Evolutionary conservation across 2,113 vertebrate species (phyloP), one percentile per base, ranked within the genome.

Genomic region (Planiliza haematocheilus): DNA sequence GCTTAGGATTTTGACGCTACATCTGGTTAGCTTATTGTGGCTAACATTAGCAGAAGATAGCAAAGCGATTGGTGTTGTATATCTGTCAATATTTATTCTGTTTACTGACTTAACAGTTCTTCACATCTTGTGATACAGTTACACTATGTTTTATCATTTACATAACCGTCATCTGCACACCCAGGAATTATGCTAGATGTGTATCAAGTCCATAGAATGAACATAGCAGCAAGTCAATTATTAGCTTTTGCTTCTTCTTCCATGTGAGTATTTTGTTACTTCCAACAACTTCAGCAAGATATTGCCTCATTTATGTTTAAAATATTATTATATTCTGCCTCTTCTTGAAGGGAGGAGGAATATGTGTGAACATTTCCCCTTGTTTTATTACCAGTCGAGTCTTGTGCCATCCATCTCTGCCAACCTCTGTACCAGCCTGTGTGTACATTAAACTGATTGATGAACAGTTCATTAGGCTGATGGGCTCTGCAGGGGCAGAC

Each of bases 381-480:
- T 75, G 42, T 59, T 82, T 79, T 80, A 83, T 70, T 58, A 65
- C 58, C 64, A 69, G 58, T 11, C 4, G 30, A 76, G 74, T 51
- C 43, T 46, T 46, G 62, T 78, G 75, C 55, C 87, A 82, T 91
- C 70, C 67, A 59, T 89, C 73, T 87, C 69, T 85, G 83, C 81
- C 90, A 77, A 17, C 77, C 63, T 68, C 43, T 53, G 24, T 51
- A 48, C 62, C 73, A 66, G 82, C 70, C 49, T 55, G 43, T 66
- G 64, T 59, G 78, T 58, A 41, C 86, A 64, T 88, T 87, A 88
- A 78, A 64, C 59, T 87, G 82, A 89, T 83, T 88, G 79, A 89
- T 86, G 83, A 87, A 77, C 75, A 73, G 49, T 86, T 90, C 84
- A 91, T 90, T 90, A 86, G 70, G 83, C 80, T 89, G 88, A 92